Percentiles rank a stretch among this genome's conserved stretches.
Evolutionary conservation across 2,797 vertebrate genomes (phyloP).

Genomic region (Borostomias antarcticus): DNA sequence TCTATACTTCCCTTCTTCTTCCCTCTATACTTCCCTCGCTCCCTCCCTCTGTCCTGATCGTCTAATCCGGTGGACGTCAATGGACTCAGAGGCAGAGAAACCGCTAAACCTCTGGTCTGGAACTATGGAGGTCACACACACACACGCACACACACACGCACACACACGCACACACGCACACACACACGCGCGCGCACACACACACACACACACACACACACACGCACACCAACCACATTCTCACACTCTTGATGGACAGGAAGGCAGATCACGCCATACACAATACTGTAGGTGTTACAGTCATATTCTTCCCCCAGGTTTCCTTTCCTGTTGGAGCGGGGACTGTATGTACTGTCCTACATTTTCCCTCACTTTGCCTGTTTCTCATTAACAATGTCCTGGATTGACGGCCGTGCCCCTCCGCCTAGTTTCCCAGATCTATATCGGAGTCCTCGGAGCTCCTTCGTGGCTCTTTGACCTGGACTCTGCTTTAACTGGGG

Average conservation of each 20-base stretch:
- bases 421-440: not conserved
- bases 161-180: no score
- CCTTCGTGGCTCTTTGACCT: not conserved
- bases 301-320: no score
- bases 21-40: slow-evolving; percentile 1
- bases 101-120: slow-evolving; percentile 35
- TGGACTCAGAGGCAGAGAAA: slow-evolving; percentile 7
- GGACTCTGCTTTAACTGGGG: not conserved
- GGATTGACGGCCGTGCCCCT: not conserved
- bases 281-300: no score
- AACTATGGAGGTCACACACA: slow-evolving; percentile 23
- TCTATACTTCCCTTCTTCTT: not conserved
- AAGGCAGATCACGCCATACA: slow-evolving; percentile 6
- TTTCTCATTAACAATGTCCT: not conserved
- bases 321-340: not conserved
- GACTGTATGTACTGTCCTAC: not conserved
- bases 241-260: slow-evolving; percentile 5
- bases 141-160: no score
- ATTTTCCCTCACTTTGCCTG: not conserved
- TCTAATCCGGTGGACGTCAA: slow-evolving; percentile 62
- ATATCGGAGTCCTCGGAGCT: not conserved
- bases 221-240: no score
- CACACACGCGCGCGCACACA: no score
- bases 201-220: no score
- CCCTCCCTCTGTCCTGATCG: slow-evolving; percentile 1